Evolutionary conservation across 2,888 invertebrate species (phyloP).

Genomic region (Ernsta delagoae): DNA sequence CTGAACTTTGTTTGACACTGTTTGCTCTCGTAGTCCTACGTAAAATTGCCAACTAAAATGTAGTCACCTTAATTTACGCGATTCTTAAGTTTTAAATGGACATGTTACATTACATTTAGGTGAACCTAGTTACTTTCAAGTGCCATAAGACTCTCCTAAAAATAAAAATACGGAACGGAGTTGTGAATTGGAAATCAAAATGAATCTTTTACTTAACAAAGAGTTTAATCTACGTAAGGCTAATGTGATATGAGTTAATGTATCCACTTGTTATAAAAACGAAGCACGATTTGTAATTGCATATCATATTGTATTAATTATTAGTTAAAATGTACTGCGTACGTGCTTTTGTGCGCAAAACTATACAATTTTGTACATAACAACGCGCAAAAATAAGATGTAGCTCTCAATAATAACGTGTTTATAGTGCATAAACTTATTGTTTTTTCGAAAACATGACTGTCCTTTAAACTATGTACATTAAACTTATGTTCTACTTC

Average conservation of each 20-base stretch:
- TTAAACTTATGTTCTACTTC: no score
- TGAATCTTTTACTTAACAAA: slow-evolving; percentile 68
- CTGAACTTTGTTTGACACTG: no score
- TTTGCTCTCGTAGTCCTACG: neutral
- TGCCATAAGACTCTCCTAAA: slow-evolving; percentile 74
- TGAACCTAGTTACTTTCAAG: slow-evolving; percentile 64
- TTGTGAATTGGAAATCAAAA: slow-evolving; percentile 79
- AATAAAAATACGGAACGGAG: slow-evolving; percentile 68
- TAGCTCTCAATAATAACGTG: neutral
- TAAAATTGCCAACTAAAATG: neutral
- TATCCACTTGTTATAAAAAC: slow-evolving; percentile 78
- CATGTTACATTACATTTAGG: slow-evolving; percentile 13
- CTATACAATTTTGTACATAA: no score
- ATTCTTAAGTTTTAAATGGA: no score
- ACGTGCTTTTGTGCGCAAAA: no score
- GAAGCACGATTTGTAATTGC: slow-evolving; percentile 81
- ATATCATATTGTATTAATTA: slow-evolving; percentile 75
- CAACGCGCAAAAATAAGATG: neutral
- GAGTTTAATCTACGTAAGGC: slow-evolving; percentile 79
- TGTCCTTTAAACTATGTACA: no score
- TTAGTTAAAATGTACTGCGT: no score
- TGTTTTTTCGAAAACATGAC: no score
- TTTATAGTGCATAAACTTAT: neutral
- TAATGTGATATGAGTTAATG: slow-evolving; percentile 80
- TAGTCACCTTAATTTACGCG: no score